phyloP scores from a whole-genome alignment of 2,113 vertebrate genomes.

The Paedocypris sp. region DNA sequence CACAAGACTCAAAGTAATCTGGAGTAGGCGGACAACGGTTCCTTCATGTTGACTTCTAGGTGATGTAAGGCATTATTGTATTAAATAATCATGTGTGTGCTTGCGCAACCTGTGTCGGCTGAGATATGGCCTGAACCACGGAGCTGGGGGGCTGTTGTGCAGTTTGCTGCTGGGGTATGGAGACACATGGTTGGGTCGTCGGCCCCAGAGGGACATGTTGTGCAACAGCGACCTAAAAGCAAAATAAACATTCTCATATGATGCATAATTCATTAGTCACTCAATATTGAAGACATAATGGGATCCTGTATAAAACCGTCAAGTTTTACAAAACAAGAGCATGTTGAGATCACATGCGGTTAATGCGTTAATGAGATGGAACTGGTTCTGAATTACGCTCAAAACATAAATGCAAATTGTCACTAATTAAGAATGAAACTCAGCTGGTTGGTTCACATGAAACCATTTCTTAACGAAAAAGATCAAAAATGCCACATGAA shows the following conservation, averaged over 20 bases:
- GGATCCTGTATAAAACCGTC: not conserved
- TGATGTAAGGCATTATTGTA: not conserved
- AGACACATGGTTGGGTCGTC: slow-evolving; percentile 12
- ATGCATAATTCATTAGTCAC: not conserved
- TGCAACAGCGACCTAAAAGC: slow-evolving; percentile 27
- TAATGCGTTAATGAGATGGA: no score
- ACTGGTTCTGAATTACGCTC: no score
- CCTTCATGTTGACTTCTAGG: not conserved
- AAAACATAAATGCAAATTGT: no score
- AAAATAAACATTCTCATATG: not conserved
- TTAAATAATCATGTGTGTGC: slow-evolving; percentile 55
- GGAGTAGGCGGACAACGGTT: no score
- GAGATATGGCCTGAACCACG: slow-evolving; percentile 48
- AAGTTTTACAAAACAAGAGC: not conserved
- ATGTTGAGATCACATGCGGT: not conserved
- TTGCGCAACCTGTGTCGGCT: slow-evolving; percentile 40
- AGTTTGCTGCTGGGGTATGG: slow-evolving; percentile 41
- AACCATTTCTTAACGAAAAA: no score
- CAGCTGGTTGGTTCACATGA: no score
- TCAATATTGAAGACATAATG: not conserved
- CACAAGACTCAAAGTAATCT: no score
- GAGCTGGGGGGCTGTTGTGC: not conserved
- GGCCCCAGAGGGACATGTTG: slow-evolving; percentile 22
- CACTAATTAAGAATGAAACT: no score
- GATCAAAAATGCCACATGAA: no score